phyloP scores from a whole-genome alignment of 1,140 invertebrate species.

The Penaeus japonicus region DNA sequence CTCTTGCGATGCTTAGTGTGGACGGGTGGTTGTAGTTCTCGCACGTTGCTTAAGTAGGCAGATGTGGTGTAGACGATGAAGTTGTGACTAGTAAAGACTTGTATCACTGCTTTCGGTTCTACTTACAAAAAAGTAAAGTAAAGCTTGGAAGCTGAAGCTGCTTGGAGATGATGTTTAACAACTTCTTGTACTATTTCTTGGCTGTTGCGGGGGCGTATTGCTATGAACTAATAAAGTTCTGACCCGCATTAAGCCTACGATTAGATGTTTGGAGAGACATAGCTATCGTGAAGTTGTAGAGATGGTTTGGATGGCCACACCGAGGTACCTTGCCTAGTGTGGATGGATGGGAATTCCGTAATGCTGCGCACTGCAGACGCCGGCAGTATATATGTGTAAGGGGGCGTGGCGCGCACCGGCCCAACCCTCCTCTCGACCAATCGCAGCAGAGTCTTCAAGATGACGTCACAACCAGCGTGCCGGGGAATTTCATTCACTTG shows the following conservation, averaged over 20 bases:
- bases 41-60: too few species aligned
- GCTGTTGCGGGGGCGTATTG: background rate
- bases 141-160: background rate
- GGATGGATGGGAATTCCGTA: background rate
- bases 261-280: background rate
- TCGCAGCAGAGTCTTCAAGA: background rate
- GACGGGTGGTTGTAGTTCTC: too few species aligned
- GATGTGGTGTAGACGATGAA: background rate
- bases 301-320: background rate
- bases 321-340: constrained; percentile 4
- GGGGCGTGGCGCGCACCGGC: background rate
- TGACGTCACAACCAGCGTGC: background rate
- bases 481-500: constrained; percentile 1
- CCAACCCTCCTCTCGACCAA: background rate
- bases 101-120: background rate
- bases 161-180: background rate
- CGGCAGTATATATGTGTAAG: background rate
- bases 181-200: background rate
- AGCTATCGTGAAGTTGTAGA: background rate
- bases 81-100: background rate
- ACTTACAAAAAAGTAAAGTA: background rate
- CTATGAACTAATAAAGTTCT: background rate
- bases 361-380: background rate
- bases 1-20: too few species aligned
- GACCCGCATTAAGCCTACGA: background rate